These are phyloP conservation scores for Gobio gobio DNA, from an alignment of 2,113 vertebrate genomes.

Conservation along the genomic window DNA sequence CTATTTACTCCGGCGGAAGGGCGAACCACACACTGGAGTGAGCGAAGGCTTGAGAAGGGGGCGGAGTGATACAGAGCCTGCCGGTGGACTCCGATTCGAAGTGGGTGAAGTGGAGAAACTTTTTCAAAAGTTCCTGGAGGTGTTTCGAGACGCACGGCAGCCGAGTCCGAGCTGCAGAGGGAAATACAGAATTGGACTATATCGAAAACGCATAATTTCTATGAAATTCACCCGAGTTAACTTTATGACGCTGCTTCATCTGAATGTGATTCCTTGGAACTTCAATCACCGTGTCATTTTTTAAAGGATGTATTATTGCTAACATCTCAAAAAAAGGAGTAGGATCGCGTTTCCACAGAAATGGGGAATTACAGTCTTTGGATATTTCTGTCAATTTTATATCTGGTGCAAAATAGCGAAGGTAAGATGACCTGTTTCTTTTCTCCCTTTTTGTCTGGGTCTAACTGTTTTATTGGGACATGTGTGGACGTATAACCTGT, in stretches of 20 bases:
- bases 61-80: conserved; percentile 69
- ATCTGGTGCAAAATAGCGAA: conserved; percentile 68
- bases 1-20: conserved; percentile 62
- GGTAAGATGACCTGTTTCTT: conserved; percentile 63
- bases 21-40: background rate
- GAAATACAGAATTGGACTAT: conserved; percentile 68
- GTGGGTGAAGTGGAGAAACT: conserved; percentile 68
- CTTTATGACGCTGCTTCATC: conserved; percentile 67
- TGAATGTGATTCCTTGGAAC: conserved; percentile 66
- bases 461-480: background rate
- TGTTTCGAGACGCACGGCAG: conserved; percentile 71
- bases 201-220: conserved; percentile 52
- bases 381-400: conserved; percentile 77
- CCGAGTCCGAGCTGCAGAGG: conserved; percentile 73
- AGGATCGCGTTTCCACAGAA: conserved; percentile 76
- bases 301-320: conserved; percentile 82
- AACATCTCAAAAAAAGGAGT: conserved; percentile 66
- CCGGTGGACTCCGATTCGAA: conserved; percentile 58
- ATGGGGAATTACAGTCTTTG: conserved; percentile 82
- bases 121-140: conserved; percentile 77
- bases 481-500: conserved; percentile 30
- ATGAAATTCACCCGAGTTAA: conserved; percentile 40
- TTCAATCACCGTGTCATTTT: conserved; percentile 65
- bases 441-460: background rate
- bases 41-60: conserved; percentile 46